phyloP scores from a whole-genome alignment of 2,888 invertebrate genomes.

The Plutella xylostella region DNA sequence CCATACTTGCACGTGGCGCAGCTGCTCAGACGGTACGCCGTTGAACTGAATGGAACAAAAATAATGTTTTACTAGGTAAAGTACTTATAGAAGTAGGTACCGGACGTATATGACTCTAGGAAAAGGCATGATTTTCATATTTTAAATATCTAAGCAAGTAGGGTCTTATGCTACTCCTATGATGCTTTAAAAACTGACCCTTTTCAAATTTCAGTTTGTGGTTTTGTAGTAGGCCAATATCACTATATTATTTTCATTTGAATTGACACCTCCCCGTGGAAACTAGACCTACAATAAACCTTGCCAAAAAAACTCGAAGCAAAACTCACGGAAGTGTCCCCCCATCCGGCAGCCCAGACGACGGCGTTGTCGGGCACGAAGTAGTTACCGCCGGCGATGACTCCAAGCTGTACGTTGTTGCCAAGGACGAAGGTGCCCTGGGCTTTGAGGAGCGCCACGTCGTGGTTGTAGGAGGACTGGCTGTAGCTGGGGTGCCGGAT shows the following conservation, averaged over 20 bases:
- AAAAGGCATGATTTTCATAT: no score
- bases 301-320: background rate
- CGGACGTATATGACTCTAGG: no score
- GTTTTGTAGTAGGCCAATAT: no score
- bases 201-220: no score
- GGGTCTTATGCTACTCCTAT: background rate
- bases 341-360: constrained; percentile 33
- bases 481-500: constrained; percentile 32
- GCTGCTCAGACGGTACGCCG: constrained; percentile 24
- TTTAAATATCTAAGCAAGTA: background rate
- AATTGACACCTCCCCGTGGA: no score
- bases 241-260: no score
- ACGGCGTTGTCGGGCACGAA: constrained; percentile 23
- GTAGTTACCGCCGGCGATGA: constrained; percentile 25
- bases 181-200: background rate
- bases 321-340: constrained; percentile 21
- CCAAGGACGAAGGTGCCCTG: constrained; percentile 24
- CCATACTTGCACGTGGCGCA: constrained; percentile 36
- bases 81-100: background rate
- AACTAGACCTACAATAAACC: no score
- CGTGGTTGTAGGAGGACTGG: constrained; percentile 23
- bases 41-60: constrained; percentile 15
- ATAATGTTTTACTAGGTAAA: background rate
- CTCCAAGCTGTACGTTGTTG: constrained; percentile 19
- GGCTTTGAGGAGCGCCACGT: constrained; percentile 45